These are phyloP conservation scores for Gavialis gangeticus DNA, from an alignment of 2,113 vertebrate species.

Conservation along the genomic window DNA sequence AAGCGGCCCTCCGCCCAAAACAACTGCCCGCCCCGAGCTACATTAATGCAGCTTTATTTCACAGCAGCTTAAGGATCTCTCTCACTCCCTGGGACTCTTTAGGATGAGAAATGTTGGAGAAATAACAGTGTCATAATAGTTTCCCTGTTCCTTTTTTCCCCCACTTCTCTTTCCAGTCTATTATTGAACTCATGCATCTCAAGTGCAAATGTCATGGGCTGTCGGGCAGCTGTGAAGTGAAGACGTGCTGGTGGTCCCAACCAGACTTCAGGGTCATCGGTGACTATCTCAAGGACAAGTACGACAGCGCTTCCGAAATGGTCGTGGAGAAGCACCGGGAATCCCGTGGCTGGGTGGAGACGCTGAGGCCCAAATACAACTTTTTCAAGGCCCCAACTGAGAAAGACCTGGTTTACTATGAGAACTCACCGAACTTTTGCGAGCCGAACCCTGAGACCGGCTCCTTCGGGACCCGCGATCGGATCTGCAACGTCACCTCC, in stretches of 20 bases:
- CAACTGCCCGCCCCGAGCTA: too few relatives aligned
- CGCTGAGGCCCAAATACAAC: constrained; percentile 84
- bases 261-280: constrained; percentile 85
- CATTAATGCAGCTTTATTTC: background rate
- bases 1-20: too few relatives aligned
- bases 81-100: background rate
- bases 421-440: constrained; percentile 87
- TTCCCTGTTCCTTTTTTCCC: background rate
- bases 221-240: constrained; percentile 87
- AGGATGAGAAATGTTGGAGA: background rate
- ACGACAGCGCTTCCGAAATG: constrained; percentile 88
- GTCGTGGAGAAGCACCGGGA: constrained; percentile 87
- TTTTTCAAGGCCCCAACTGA: constrained; percentile 87
- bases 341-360: constrained; percentile 87
- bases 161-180: constrained; percentile 75
- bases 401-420: constrained; percentile 86
- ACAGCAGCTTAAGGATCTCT: background rate
- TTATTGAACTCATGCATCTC: constrained; percentile 85
- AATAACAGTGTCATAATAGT: background rate
- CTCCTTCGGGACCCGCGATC: constrained; percentile 85
- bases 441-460: constrained; percentile 85
- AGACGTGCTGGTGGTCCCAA: constrained; percentile 89
- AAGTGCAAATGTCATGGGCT: constrained; percentile 88
- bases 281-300: constrained; percentile 88
- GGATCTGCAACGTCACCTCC: constrained; percentile 85